Evolutionary conservation across 2,888 invertebrate species (phyloP).

Genomic region (Melikaiella ostensackeni): DNA sequence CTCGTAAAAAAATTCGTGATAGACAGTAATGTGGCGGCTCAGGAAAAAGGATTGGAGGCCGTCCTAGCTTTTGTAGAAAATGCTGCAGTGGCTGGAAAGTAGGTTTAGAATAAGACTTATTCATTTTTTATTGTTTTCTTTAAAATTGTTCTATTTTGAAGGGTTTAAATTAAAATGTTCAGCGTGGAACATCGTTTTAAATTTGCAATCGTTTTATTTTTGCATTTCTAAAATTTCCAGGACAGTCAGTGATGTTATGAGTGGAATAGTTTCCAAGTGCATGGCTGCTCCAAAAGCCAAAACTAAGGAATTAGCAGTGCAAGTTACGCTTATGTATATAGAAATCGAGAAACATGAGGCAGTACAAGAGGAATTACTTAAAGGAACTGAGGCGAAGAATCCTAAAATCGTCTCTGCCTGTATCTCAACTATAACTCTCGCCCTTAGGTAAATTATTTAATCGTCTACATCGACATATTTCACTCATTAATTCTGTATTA

Average conservation of each 20-base stretch:
- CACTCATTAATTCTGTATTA: background rate
- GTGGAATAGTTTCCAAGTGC: slow-evolving; percentile 93
- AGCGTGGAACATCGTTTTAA: background rate
- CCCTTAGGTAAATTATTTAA: slow-evolving; percentile 80
- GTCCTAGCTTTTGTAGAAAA: slow-evolving; percentile 94
- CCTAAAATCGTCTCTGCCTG: slow-evolving; percentile 96
- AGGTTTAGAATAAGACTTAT: slow-evolving; percentile 60
- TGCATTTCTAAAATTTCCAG: slow-evolving; percentile 69
- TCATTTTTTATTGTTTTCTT: background rate
- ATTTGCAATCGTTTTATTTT: slow-evolving; percentile 10
- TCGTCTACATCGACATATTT: background rate
- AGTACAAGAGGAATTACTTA: slow-evolving; percentile 93
- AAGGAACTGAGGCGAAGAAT: slow-evolving; percentile 97
- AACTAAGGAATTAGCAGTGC: slow-evolving; percentile 93
- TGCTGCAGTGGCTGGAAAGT: slow-evolving; percentile 91
- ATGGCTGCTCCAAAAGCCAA: slow-evolving; percentile 94
- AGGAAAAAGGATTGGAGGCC: slow-evolving; percentile 97
- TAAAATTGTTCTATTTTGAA: too few relatives aligned
- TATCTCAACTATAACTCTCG: slow-evolving; percentile 85
- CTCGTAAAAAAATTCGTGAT: slow-evolving; percentile 95
- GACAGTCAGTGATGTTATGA: slow-evolving; percentile 93
- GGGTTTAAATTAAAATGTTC: too few relatives aligned
- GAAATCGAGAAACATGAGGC: slow-evolving; percentile 97
- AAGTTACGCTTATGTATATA: slow-evolving; percentile 94
- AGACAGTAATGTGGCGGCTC: slow-evolving; percentile 96